Evolutionary conservation across 2,888 invertebrate species (phyloP).

Genomic region (Drosophila parthenogenetica): DNA sequence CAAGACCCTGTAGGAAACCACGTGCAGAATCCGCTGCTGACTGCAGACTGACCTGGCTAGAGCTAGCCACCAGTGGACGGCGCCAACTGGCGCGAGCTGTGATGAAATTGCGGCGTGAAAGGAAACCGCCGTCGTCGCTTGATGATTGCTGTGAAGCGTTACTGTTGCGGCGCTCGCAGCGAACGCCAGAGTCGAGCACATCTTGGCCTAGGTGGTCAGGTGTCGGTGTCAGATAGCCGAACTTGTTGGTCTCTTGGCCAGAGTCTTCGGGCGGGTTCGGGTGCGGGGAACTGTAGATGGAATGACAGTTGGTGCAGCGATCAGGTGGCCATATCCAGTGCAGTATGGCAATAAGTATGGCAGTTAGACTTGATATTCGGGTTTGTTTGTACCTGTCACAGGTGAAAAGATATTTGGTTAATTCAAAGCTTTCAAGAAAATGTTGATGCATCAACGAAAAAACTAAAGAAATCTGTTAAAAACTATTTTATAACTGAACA

Average conservation of each 20-base stretch:
- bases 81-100: constrained; percentile 88
- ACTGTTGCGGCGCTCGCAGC: constrained; percentile 86
- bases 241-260: constrained; percentile 52
- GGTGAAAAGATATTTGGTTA: not conserved
- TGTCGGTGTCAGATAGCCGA: constrained; percentile 74
- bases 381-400: constrained; percentile 93
- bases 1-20: constrained; percentile 86
- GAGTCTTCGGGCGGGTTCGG: constrained; percentile 83
- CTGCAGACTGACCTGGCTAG: constrained; percentile 89
- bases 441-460: not conserved
- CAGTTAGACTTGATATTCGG: constrained; percentile 96
- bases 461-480: not conserved
- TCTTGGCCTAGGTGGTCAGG: constrained; percentile 52
- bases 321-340: constrained; percentile 92
- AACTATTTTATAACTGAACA: not conserved
- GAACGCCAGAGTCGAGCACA: constrained; percentile 65
- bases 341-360: constrained; percentile 88
- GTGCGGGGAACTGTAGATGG: constrained; percentile 84
- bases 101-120: constrained; percentile 87
- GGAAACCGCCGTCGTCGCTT: constrained; percentile 94
- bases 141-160: constrained; percentile 87
- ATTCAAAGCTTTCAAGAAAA: not conserved
- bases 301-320: constrained; percentile 87
- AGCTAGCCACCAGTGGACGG: constrained; percentile 88
- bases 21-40: constrained; percentile 88